phyloP scores from a whole-genome alignment of 2,797 vertebrate genomes.

The Glossophaga mutica region DNA sequence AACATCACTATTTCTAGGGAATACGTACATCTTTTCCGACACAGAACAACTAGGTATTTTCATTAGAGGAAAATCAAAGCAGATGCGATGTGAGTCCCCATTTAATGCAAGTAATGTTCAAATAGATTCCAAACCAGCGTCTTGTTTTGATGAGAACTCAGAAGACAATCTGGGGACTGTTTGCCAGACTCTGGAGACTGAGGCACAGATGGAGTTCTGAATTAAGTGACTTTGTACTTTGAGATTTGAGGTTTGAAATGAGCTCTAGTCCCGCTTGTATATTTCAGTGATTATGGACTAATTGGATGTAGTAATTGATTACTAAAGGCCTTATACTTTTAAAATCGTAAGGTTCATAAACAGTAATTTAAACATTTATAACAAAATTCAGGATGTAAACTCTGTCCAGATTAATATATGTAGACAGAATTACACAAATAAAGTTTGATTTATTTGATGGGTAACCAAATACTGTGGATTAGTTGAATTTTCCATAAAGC shows the following conservation, averaged over 20 bases:
- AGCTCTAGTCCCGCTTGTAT: constrained; percentile 43
- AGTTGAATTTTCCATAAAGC: background rate
- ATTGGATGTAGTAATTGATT: constrained; percentile 75
- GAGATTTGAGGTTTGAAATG: constrained; percentile 60
- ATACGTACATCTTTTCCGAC: constrained; percentile 34
- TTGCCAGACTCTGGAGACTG: constrained; percentile 55
- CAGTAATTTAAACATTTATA: constrained; percentile 19
- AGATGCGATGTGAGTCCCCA: constrained; percentile 30
- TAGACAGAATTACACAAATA: background rate
- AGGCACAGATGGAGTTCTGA: constrained; percentile 56
- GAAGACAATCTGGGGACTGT: constrained; percentile 54
- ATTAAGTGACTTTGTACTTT: constrained; percentile 64
- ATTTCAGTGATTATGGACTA: constrained; percentile 60
- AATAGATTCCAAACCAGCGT: constrained; percentile 58
- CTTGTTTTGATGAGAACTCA: constrained; percentile 55
- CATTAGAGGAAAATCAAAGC: constrained; percentile 61
- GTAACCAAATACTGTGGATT: background rate
- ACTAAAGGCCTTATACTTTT: constrained; percentile 54
- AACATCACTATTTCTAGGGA: constrained; percentile 57
- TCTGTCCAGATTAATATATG: background rate
- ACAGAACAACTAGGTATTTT: constrained; percentile 60
- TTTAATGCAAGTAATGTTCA: constrained; percentile 46
- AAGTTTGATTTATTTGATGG: background rate
- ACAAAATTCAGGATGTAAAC: background rate
- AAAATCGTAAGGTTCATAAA: constrained; percentile 32